Conservation (phyloP, 2,888 invertebrate species). For the Parnassius apollo region DNA sequence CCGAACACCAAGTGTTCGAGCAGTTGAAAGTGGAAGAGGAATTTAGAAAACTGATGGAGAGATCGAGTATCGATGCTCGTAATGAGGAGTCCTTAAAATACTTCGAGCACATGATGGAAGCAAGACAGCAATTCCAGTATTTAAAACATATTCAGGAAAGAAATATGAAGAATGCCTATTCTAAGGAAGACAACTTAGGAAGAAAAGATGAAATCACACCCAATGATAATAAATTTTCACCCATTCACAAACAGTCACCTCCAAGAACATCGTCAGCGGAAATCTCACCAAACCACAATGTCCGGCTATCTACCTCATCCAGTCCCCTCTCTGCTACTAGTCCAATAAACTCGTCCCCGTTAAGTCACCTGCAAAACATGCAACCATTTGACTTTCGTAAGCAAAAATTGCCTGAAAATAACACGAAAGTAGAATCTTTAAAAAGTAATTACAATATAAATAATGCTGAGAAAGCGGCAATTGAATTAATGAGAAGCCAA, state of each 20-base stretch:
- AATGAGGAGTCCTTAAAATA: constrained; percentile 69
- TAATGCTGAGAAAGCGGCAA: constrained; percentile 66
- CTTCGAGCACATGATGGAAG: constrained; percentile 73
- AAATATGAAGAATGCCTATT: constrained; percentile 42
- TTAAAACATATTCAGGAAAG: constrained; percentile 68
- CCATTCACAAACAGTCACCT: constrained; percentile 52
- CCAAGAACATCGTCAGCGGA: constrained; percentile 62
- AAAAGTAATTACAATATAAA: constrained; percentile 71
- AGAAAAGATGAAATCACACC: constrained; percentile 54
- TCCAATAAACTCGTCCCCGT: constrained; percentile 86
- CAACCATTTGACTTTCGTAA: constrained; percentile 97
- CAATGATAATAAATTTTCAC: constrained; percentile 51
- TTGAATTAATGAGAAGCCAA: constrained; percentile 84
- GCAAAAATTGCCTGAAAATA: constrained; percentile 57
- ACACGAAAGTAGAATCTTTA: constrained; percentile 64
- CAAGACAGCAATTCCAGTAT: constrained; percentile 67
- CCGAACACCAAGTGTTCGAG: constrained; percentile 68
- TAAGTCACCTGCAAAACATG: constrained; percentile 96
- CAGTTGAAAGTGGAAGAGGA: constrained; percentile 82
- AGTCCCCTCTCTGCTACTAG: constrained; percentile 77
- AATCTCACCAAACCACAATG: constrained; percentile 65
- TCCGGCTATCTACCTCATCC: constrained; percentile 71
- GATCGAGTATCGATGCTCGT: constrained; percentile 72
- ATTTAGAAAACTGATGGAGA: constrained; percentile 80
- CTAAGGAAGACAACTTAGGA: constrained; percentile 43